These are phyloP conservation scores for Lagopus muta DNA, from an alignment of 2,113 vertebrate species.

Conservation along the genomic window DNA sequence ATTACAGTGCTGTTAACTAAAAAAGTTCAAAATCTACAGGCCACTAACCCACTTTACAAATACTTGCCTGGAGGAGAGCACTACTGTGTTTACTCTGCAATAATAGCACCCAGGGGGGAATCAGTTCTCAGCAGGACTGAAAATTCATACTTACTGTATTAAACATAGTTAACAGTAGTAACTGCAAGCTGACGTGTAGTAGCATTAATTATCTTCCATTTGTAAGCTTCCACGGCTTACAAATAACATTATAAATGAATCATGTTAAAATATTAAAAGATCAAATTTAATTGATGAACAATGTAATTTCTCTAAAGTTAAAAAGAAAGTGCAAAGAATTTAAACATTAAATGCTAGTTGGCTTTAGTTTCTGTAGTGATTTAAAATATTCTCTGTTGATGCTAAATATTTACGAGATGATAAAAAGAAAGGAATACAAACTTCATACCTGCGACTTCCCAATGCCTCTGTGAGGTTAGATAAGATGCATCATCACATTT, in stretches of 20 bases:
- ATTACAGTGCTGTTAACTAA: background rate
- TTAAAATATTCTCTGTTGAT: slow-evolving; percentile 21
- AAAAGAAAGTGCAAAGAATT: slow-evolving; percentile 20
- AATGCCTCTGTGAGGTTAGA: background rate
- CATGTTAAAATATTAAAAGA: background rate
- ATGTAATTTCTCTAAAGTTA: background rate
- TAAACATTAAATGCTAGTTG: slow-evolving; percentile 19
- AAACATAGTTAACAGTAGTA: background rate
- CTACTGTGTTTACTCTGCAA: background rate
- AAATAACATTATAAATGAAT: background rate
- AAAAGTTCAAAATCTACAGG: background rate
- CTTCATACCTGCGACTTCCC: slow-evolving; percentile 21
- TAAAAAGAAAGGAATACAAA: slow-evolving; percentile 16
- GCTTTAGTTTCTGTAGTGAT: slow-evolving; percentile 17
- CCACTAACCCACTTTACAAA: background rate
- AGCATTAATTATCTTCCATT: background rate
- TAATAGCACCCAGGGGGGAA: background rate
- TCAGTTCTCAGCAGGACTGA: background rate
- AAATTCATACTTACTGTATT: background rate
- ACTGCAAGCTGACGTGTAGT: background rate
- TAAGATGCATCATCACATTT: background rate
- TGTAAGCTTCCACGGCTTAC: background rate
- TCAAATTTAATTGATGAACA: background rate
- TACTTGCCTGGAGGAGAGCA: background rate
- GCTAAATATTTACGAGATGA: slow-evolving; percentile 17